A percentile compares a stretch with the other conserved stretches of the same genome.
These are phyloP conservation scores for Gopherus evgoodei DNA, from an alignment of 2,113 vertebrate genomes.

Conservation along the genomic window DNA sequence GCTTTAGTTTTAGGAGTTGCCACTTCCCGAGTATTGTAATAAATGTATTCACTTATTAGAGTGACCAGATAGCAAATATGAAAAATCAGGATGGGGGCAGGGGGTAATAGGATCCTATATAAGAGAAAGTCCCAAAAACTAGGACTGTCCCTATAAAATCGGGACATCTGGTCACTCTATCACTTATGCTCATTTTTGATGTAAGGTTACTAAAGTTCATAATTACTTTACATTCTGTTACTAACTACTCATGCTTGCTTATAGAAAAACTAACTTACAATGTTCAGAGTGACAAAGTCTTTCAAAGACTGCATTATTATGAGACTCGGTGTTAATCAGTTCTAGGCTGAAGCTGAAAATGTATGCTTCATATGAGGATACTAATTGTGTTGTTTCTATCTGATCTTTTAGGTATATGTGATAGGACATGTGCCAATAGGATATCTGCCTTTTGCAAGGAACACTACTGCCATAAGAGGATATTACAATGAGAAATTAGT, in stretches of 20 bases:
- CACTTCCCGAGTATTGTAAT: not conserved
- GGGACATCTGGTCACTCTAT: not conserved
- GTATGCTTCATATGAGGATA: not conserved
- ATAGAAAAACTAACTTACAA: not conserved
- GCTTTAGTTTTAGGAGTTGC: not conserved
- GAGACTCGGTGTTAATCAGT: not conserved
- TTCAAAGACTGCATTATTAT: not conserved
- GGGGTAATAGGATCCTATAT: no score
- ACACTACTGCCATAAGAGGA: constrained; percentile 82
- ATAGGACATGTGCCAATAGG: constrained; percentile 94
- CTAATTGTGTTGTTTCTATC: constrained; percentile 32
- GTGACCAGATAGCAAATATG: no score
- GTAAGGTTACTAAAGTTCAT: not conserved
- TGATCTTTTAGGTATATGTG: constrained; percentile 87
- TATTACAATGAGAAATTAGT: constrained; percentile 89
- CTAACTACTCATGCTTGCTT: not conserved
- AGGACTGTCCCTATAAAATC: no score
- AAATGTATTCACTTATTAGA: not conserved
- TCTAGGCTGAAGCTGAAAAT: not conserved
- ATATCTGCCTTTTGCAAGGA: constrained; percentile 83
- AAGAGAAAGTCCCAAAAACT: no score
- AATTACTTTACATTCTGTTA: not conserved
- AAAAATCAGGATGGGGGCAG: no score
- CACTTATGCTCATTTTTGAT: not conserved
- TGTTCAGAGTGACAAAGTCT: not conserved